phyloP scores from a whole-genome alignment of 2,797 vertebrate genomes.

The Pogonophryne albipinna region DNA sequence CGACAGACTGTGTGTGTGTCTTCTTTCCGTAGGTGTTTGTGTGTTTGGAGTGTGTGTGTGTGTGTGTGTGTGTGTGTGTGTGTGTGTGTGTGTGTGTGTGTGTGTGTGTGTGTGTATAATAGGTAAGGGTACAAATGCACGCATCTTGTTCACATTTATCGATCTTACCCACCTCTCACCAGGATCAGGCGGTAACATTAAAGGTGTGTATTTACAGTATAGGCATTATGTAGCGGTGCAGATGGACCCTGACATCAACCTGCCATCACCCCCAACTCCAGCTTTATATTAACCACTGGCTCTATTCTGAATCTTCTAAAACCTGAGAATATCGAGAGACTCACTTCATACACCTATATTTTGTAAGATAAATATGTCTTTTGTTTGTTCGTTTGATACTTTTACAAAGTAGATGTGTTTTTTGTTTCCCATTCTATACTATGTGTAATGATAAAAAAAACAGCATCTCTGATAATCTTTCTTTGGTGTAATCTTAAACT shows the following conservation, averaged over 20 bases:
- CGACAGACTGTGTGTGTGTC: constrained; percentile 61
- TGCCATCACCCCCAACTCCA: constrained; percentile 34
- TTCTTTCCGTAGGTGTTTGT: constrained; percentile 2
- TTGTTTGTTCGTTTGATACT: background rate
- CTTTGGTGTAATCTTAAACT: background rate
- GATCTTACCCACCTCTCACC: constrained; percentile 78
- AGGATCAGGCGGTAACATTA: constrained; percentile 42
- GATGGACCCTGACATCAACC: constrained; percentile 45
- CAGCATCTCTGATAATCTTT: background rate
- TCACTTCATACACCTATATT: background rate
- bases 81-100: constrained; percentile 37
- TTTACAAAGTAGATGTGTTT: background rate
- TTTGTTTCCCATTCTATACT: background rate
- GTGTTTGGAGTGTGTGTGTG: constrained; percentile 32
- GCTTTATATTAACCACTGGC: background rate
- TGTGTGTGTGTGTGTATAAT: constrained; percentile 44
- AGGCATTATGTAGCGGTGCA: constrained; percentile 30
- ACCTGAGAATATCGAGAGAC: background rate
- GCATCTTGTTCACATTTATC: constrained; percentile 82
- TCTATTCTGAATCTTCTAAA: background rate
- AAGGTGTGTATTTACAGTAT: constrained; percentile 14
- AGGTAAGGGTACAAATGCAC: constrained; percentile 49
- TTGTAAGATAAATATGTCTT: background rate
- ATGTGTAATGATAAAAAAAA: background rate
- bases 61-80: constrained; percentile 16